Percentiles rank a stretch among this genome's conserved stretches.
phyloP scores from a whole-genome alignment of 1,140 invertebrate genomes.

The Ooceraea biroi region DNA sequence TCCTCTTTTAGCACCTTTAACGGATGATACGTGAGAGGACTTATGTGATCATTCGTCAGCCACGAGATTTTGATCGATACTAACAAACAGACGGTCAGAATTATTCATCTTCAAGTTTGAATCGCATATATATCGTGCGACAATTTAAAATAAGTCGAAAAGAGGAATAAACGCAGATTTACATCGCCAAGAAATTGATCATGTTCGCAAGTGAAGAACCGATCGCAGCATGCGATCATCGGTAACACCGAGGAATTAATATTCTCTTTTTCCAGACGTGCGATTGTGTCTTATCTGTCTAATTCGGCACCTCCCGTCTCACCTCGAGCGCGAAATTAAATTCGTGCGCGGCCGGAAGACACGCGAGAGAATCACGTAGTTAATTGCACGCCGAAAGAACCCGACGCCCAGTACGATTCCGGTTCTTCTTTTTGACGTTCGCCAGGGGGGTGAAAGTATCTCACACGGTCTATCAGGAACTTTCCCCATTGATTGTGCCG shows the following conservation, averaged over 20 bases:
- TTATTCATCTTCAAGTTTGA: not conserved
- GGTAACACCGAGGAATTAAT: slow-evolving; percentile 17
- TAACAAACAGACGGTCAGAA: not conserved
- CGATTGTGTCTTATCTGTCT: not conserved
- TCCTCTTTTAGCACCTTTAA: not conserved
- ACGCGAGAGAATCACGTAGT: not conserved
- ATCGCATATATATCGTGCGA: not conserved
- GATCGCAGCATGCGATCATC: too few relatives aligned
- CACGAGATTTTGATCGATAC: not conserved
- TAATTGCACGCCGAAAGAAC: not conserved
- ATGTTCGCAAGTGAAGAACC: too few relatives aligned
- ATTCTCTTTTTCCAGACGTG: not conserved
- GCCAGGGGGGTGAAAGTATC: not conserved
- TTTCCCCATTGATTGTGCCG: not conserved
- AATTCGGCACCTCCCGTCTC: not conserved
- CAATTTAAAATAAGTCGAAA: not conserved
- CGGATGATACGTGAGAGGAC: not conserved
- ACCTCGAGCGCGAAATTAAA: slow-evolving; percentile 42
- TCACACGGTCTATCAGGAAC: not conserved
- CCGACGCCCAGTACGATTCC: not conserved
- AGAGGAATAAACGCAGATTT: too few relatives aligned
- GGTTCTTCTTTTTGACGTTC: not conserved
- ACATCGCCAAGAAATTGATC: too few relatives aligned
- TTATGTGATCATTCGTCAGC: not conserved
- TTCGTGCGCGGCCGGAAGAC: not conserved